phyloP scores from a whole-genome alignment of 1,140 invertebrate genomes.

The Bombus confusus region DNA sequence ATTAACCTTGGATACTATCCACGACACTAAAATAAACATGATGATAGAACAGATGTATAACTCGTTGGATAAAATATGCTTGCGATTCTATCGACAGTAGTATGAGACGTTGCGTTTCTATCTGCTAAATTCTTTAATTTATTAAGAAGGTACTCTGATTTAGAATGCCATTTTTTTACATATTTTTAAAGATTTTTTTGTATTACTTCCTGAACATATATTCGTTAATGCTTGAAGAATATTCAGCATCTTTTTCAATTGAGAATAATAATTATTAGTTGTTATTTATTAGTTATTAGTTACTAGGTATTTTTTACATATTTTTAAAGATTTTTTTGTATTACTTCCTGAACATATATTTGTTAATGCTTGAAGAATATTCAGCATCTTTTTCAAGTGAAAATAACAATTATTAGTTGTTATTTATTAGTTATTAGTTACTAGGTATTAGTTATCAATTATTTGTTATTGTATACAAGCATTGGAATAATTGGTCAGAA shows the following conservation, averaged over 20 bases:
- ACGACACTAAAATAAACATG: conserved; percentile 16
- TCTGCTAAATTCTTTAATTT: not conserved
- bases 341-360: not conserved
- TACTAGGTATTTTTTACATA: not conserved
- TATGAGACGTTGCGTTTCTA: not conserved
- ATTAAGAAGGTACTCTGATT: not conserved
- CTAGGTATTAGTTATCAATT: not conserved
- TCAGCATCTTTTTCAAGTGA: not conserved
- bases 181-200: not conserved
- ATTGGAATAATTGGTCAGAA: not conserved
- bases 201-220: not conserved
- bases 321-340: not conserved
- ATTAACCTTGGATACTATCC: conserved; percentile 32
- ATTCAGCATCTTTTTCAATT: not conserved
- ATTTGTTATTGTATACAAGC: too few relatives aligned
- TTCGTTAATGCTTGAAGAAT: not conserved
- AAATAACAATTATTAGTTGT: not conserved
- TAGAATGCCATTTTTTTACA: not conserved
- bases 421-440: not conserved
- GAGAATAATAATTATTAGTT: not conserved
- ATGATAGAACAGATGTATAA: conserved; percentile 10
- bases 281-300: not conserved
- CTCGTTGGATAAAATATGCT: not conserved
- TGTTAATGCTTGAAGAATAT: not conserved
- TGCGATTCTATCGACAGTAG: not conserved